Evolutionary conservation across 2,888 invertebrate genomes (phyloP).

Genomic region (Diarsia rubi): DNA sequence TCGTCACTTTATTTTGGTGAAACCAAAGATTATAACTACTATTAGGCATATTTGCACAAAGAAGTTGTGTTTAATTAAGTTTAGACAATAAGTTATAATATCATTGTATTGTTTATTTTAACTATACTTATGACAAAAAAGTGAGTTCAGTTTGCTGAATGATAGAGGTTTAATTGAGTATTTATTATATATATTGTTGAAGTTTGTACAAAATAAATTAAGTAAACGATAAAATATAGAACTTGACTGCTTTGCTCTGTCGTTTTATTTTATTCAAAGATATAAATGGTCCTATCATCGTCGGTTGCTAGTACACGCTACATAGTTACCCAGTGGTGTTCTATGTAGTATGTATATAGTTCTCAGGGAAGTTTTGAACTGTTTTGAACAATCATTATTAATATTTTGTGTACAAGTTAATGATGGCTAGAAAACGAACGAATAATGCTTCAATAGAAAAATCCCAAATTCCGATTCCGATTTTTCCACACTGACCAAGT

Average conservation of each 20-base stretch:
- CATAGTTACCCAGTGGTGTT: no score
- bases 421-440: no score
- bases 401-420: no score
- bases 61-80: constrained; percentile 91
- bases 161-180: constrained; percentile 91
- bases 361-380: no score
- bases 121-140: constrained; percentile 90
- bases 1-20: constrained; percentile 82
- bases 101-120: constrained; percentile 89
- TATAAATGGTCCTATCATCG: not conserved
- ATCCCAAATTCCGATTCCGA: no score
- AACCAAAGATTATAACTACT: constrained; percentile 89
- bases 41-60: constrained; percentile 91
- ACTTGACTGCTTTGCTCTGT: constrained; percentile 90
- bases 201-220: constrained; percentile 92
- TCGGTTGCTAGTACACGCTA: no score
- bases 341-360: no score
- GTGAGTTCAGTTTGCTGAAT: constrained; percentile 91
- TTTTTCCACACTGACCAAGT: no score
- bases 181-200: constrained; percentile 92
- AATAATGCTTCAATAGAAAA: no score
- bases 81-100: constrained; percentile 91
- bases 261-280: constrained; percentile 77
- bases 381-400: no score
- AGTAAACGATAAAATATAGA: constrained; percentile 92